Conservation (phyloP, 1,140 invertebrate species). For the Procambarus clarkii region DNA sequence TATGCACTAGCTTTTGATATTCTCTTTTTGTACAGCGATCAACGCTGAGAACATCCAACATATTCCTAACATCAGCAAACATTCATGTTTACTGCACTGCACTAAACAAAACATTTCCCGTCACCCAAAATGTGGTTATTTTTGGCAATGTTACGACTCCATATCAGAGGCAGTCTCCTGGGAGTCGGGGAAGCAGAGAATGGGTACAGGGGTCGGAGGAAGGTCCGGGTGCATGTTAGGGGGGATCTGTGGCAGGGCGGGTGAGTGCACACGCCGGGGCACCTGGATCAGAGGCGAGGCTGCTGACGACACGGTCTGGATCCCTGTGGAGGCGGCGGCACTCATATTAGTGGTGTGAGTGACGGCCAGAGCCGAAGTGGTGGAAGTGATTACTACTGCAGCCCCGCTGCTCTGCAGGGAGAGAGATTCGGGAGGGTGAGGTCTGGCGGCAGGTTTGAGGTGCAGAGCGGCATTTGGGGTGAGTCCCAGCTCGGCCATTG, state of each 20-base stretch:
- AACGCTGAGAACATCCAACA: background rate
- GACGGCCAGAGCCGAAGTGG: background rate
- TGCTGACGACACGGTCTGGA: constrained; percentile 8
- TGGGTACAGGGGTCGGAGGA: constrained; percentile 49
- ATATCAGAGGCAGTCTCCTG: constrained; percentile 25
- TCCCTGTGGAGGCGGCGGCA: background rate
- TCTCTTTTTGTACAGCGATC: background rate
- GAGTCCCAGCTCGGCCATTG: constrained; percentile 70
- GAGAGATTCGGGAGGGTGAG: constrained; percentile 46
- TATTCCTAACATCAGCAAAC: background rate
- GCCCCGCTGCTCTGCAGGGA: background rate
- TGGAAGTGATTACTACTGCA: background rate
- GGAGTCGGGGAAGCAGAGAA: constrained; percentile 67
- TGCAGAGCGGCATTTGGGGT: constrained; percentile 70
- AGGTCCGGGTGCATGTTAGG: constrained; percentile 70
- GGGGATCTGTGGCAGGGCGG: constrained; percentile 70
- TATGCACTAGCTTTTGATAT: background rate
- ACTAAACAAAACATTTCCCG: background rate
- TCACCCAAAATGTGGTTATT: background rate
- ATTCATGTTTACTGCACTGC: background rate
- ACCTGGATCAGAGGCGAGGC: background rate
- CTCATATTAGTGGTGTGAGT: background rate
- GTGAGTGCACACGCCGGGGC: constrained; percentile 62
- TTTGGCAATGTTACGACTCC: constrained; percentile 32
- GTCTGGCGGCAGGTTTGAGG: constrained; percentile 61